phyloP scores from a whole-genome alignment of 2,888 invertebrate species.

The Cryptophagus acutangulus region DNA sequence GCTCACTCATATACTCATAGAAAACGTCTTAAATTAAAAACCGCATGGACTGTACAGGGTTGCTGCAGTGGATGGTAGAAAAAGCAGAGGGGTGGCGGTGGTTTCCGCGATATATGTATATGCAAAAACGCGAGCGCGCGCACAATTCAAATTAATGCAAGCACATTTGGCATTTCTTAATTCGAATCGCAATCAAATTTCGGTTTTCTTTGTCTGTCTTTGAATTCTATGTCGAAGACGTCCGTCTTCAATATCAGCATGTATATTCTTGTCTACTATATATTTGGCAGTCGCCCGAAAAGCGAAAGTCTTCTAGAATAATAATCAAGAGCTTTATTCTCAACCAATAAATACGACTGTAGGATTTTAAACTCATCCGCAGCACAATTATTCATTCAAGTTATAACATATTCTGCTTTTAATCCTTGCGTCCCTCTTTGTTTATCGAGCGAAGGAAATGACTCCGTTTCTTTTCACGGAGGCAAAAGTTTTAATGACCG shows the following conservation, averaged over 20 bases:
- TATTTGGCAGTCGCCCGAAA: slow-evolving; percentile 34
- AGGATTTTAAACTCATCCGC: slow-evolving; percentile 49
- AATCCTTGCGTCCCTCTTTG: slow-evolving; percentile 43
- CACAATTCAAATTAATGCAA: slow-evolving; percentile 39
- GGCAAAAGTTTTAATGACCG: slow-evolving; percentile 49
- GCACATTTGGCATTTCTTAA: slow-evolving; percentile 43
- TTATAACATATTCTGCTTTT: slow-evolving; percentile 49
- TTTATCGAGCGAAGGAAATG: slow-evolving; percentile 44
- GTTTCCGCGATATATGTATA: too few species aligned
- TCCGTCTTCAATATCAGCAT: slow-evolving; percentile 15
- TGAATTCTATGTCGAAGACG: slow-evolving; percentile 7
- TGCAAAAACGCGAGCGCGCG: too few species aligned
- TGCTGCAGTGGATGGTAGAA: slow-evolving; percentile 23
- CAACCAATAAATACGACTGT: slow-evolving; percentile 47
- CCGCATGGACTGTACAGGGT: slow-evolving; percentile 15
- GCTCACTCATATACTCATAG: slow-evolving; percentile 24
- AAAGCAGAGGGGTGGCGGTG: slow-evolving; percentile 20
- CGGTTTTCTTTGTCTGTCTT: slow-evolving; percentile 29
- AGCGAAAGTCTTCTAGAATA: slow-evolving; percentile 42
- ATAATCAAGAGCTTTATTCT: slow-evolving; percentile 42
- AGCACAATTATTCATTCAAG: slow-evolving; percentile 49
- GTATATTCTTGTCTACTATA: too few species aligned
- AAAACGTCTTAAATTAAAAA: slow-evolving; percentile 42
- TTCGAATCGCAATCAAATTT: slow-evolving; percentile 39
- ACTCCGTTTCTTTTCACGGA: slow-evolving; percentile 46